Base-by-base conservation (phyloP, 2,797 vertebrate genomes). In the Acanthurus leucopareius region DNA sequence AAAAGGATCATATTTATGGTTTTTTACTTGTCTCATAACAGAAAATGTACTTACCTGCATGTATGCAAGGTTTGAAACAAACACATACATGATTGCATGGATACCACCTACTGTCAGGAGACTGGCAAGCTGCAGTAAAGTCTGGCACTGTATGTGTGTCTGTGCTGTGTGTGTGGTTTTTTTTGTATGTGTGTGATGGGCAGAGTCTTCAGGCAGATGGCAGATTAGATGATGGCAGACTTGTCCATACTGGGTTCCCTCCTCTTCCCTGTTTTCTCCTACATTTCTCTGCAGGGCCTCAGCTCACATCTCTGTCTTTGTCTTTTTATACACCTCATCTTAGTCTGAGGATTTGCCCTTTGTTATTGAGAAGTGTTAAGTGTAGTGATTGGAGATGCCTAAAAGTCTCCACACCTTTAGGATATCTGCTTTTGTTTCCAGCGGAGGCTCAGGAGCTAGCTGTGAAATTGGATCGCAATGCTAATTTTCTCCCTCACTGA, bases 131-230 rank as follows among this genome's bases (percentile, higher is more conserved):
- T 70, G 54, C 44, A 75, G 49, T 77, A 67, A 86, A 82, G 85
- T 90, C 85, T 92, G 86, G 83, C 82, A 70, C 73, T 59, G 49
- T 6, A 40, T 6, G 10, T 63, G 79, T 57, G 38, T 68, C 51
- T 16, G 2, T 66, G 22, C 72, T 60, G 19, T 16, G 42, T 49
- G n/a, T 80, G 9, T 75, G 25, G 56, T 17, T 77, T 7, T 48
- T 3, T 64, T 13, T 78, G 52, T 63, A 35, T 69, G 40, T 73
- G 42, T 84, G 45, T 81, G 70, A 58, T 84, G 73, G 65, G 77
- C 83, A 88, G 77, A 75, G 77, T 69, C 69, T 89, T 69, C 60
- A 80, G 82, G 84, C 93, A 95, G 93, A 94, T 94, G 94, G 94
- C 80, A 86, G 86, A 91, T 93, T 90, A 91, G 86, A 89, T 79